Conservation (phyloP, 2,888 invertebrate species). For the Eulithis prunata region DNA sequence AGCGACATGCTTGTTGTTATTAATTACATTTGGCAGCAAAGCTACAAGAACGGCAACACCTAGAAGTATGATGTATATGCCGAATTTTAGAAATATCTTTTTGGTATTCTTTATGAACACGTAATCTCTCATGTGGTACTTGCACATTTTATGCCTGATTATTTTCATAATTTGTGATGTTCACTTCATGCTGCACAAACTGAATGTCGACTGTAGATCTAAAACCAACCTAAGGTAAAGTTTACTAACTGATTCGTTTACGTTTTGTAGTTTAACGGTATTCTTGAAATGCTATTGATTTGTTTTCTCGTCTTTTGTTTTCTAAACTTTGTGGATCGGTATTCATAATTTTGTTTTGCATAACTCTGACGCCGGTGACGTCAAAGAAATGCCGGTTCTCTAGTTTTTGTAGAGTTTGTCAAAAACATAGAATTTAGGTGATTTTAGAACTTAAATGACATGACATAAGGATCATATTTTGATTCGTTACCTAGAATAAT, state of each 20-base stretch:
- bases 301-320: slow-evolving; percentile 17
- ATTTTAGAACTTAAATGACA: no score
- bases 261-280: slow-evolving; percentile 6
- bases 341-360: slow-evolving; percentile 6
- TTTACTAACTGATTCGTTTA: slow-evolving; percentile 13
- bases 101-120: slow-evolving; percentile 53
- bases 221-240: no score
- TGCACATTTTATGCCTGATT: slow-evolving; percentile 36
- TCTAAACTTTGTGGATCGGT: slow-evolving; percentile 10
- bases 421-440: no score
- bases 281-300: slow-evolving; percentile 25
- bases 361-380: not conserved
- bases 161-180: slow-evolving; percentile 29
- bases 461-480: no score
- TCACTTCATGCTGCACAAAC: not conserved
- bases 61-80: slow-evolving; percentile 46
- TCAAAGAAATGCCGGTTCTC: no score
- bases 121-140: slow-evolving; percentile 62
- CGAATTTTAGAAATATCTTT: slow-evolving; percentile 48
- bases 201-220: slow-evolving; percentile 7
- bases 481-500: no score
- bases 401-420: no score
- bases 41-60: slow-evolving; percentile 48
- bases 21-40: slow-evolving; percentile 53
- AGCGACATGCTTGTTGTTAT: slow-evolving; percentile 31